phyloP scores from a whole-genome alignment of 2,797 vertebrate species.

The Acrocephalus scirpaceus region DNA sequence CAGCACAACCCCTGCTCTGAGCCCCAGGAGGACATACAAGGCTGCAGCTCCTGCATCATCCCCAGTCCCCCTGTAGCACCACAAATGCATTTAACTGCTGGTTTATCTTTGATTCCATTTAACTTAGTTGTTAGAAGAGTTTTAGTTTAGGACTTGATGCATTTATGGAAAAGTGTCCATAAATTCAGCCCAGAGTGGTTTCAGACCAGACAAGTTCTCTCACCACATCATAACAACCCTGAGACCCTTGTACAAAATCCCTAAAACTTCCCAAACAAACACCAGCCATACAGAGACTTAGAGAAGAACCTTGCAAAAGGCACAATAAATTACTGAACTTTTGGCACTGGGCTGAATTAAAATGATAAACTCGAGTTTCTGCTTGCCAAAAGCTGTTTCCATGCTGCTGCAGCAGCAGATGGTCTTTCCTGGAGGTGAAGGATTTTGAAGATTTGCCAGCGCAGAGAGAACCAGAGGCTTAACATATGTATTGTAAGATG shows the following conservation, averaged over 20 bases:
- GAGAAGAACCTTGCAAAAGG: background rate
- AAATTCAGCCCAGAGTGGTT: background rate
- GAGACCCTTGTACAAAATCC: background rate
- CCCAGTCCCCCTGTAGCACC: fast-evolving
- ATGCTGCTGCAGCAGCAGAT: constrained; percentile 15
- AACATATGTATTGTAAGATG: background rate
- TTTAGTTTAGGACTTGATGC: background rate
- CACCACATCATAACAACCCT: fast-evolving
- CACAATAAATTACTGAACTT: background rate
- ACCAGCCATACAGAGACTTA: background rate
- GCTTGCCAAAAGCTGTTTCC: background rate
- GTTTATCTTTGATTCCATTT: background rate
- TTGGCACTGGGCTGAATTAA: background rate
- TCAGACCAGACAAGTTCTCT: background rate
- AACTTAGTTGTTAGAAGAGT: background rate
- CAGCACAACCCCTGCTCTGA: background rate
- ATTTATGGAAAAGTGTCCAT: background rate
- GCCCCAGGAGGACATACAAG: fast-evolving
- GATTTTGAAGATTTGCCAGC: background rate
- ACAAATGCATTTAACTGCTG: background rate
- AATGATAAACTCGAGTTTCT: background rate
- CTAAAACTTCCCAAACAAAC: background rate
- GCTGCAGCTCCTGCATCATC: background rate
- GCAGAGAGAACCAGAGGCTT: background rate
- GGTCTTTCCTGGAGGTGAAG: constrained; percentile 28